A percentile compares a stretch with the other conserved stretches of the same genome.
Conservation (phyloP, 2,888 invertebrate species). For the Tuberolachnus salignus region DNA sequence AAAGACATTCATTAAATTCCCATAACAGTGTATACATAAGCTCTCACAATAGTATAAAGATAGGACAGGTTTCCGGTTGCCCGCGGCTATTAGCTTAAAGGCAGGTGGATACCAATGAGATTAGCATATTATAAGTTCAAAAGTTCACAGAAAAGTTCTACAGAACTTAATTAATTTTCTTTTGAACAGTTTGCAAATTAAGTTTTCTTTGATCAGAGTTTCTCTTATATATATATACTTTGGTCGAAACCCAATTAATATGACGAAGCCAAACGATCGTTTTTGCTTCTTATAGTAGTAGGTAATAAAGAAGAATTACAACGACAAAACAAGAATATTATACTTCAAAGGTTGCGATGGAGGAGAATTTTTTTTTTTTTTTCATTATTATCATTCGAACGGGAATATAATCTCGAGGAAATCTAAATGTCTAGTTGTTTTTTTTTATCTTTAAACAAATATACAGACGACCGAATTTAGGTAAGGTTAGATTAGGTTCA, state of each 20-base stretch:
- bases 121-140: slow-evolving; percentile 49
- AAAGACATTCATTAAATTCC: slow-evolving; percentile 1
- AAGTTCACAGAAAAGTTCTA: slow-evolving; percentile 49
- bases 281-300: not conserved
- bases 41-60: slow-evolving; percentile 10
- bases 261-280: slow-evolving; percentile 17
- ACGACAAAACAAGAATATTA: slow-evolving; percentile 6
- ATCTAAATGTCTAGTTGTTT: too few species aligned
- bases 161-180: slow-evolving; percentile 54
- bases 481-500: too few species aligned
- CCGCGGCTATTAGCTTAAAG: slow-evolving; percentile 35
- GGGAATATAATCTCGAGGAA: not conserved
- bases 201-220: slow-evolving; percentile 53
- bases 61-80: slow-evolving; percentile 7
- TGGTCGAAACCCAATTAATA: slow-evolving; percentile 53
- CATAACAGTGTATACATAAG: slow-evolving; percentile 6
- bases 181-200: slow-evolving; percentile 48
- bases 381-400: not conserved
- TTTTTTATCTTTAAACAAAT: too few species aligned
- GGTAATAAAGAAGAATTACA: not conserved
- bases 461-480: too few species aligned
- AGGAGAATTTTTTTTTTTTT: too few species aligned
- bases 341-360: slow-evolving; percentile 29
- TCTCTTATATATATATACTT: slow-evolving; percentile 21
- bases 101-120: slow-evolving; percentile 49